Conservation (phyloP, 2,113 vertebrate species). For the Cynoglossus semilaevis region DNA sequence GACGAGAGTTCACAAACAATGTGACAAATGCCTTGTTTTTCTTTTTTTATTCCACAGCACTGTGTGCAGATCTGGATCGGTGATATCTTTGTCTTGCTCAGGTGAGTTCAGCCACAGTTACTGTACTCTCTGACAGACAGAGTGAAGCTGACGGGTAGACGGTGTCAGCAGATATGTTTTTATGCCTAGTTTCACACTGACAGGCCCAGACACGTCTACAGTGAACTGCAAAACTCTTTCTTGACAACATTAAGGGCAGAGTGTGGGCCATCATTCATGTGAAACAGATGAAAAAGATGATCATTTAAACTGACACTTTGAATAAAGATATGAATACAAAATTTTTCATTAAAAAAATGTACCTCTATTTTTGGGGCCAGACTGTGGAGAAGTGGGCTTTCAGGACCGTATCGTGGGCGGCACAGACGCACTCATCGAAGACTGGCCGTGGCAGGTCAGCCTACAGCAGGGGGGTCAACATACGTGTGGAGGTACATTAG, state of each 20-base stretch:
- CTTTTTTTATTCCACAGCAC: constrained; percentile 29
- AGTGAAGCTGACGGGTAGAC: not conserved
- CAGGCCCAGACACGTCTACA: constrained; percentile 12
- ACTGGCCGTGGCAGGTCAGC: constrained; percentile 93
- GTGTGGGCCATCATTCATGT: not conserved
- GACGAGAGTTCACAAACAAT: not conserved
- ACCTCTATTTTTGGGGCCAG: constrained; percentile 51
- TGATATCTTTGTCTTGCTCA: constrained; percentile 77
- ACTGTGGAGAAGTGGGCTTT: constrained; percentile 72
- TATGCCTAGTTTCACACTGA: constrained; percentile 17
- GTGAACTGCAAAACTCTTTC: not conserved
- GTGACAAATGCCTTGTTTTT: not conserved
- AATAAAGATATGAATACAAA: not conserved
- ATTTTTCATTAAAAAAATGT: not conserved
- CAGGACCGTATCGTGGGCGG: constrained; percentile 83
- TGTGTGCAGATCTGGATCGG: constrained; percentile 61
- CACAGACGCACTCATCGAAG: constrained; percentile 68
- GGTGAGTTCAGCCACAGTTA: constrained; percentile 53
- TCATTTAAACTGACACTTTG: not conserved
- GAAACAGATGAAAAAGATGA: not conserved
- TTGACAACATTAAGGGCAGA: not conserved
- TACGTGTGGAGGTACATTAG: constrained; percentile 85
- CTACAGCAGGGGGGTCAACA: constrained; percentile 81
- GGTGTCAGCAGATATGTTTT: not conserved
- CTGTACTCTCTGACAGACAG: not conserved